A percentile compares a stretch with the other conserved stretches of the same genome.
Conservation (phyloP, 2,797 vertebrate species). For the Sebastes minor region DNA sequence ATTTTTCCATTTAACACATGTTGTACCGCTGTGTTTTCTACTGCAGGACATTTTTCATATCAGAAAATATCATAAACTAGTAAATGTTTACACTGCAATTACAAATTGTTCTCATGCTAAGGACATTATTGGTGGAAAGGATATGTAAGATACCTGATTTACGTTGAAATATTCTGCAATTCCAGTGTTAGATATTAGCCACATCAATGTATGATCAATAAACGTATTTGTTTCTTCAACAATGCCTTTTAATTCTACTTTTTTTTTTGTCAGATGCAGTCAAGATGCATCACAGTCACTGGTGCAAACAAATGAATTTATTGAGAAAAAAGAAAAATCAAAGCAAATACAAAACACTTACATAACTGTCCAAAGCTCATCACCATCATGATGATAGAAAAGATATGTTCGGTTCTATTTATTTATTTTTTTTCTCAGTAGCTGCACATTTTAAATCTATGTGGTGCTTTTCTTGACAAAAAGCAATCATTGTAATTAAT, state of each 20-base stretch:
- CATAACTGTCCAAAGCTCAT: slow-evolving; percentile 75
- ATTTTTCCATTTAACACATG: background rate
- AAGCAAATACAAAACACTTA: slow-evolving; percentile 84
- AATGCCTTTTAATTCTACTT: background rate
- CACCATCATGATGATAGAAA: slow-evolving; percentile 70
- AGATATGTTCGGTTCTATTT: slow-evolving; percentile 51
- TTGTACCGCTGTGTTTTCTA: slow-evolving; percentile 8
- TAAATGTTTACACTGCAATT: slow-evolving; percentile 8
- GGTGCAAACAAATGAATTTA: slow-evolving; percentile 83
- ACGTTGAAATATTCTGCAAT: background rate
- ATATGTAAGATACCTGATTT: background rate
- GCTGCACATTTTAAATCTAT: slow-evolving; percentile 60
- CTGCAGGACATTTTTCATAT: background rate
- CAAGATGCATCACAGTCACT: slow-evolving; percentile 26
- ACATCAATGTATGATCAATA: slow-evolving; percentile 42
- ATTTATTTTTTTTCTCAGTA: slow-evolving; percentile 50
- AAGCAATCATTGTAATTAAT: slow-evolving; percentile 60
- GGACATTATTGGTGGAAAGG: background rate
- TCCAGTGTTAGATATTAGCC: slow-evolving; percentile 6
- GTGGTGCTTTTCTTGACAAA: slow-evolving; percentile 59
- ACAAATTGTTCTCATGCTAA: background rate
- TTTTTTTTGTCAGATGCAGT: slow-evolving; percentile 21
- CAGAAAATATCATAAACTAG: background rate
- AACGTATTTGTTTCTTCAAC: slow-evolving; percentile 2
- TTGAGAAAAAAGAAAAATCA: slow-evolving; percentile 69